Percentiles rank a stretch among this genome's conserved stretches.
Evolutionary conservation across 2,888 invertebrate genomes (phyloP).

Genomic region (Chouioia cunea): DNA sequence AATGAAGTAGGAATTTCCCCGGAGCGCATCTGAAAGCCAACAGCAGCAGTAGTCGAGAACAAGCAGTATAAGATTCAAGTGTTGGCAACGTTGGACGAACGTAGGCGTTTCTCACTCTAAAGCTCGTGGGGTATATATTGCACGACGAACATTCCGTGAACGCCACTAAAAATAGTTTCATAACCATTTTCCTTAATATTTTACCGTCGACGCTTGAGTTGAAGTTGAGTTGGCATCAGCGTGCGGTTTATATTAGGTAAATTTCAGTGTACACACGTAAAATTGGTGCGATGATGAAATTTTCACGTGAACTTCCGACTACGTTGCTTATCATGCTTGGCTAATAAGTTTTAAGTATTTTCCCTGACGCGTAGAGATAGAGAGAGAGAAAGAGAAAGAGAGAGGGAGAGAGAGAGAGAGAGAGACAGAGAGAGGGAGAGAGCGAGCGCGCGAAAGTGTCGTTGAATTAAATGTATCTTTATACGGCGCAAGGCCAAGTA

Average conservation of each 20-base stretch:
- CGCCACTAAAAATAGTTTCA: constrained; percentile 28
- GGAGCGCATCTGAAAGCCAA: constrained; percentile 1
- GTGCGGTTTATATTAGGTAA: constrained; percentile 2
- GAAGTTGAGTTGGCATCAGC: not conserved
- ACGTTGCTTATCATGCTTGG: not conserved
- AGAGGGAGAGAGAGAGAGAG: too few relatives aligned
- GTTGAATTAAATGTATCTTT: constrained; percentile 4
- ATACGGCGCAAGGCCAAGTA: too few relatives aligned
- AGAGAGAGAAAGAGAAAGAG: too few relatives aligned
- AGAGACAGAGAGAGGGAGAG: too few relatives aligned
- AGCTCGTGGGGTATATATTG: constrained; percentile 8
- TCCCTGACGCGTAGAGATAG: not conserved
- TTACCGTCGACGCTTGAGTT: not conserved
- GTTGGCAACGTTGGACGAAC: not conserved
- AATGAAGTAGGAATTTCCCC: not conserved
- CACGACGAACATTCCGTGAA: too few relatives aligned
- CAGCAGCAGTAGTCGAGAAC: not conserved
- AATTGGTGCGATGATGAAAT: constrained; percentile 15
- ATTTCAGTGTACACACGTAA: constrained; percentile 2
- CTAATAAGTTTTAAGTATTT: constrained; percentile 27
- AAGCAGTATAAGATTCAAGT: not conserved
- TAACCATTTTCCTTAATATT: constrained; percentile 28
- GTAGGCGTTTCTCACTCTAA: not conserved
- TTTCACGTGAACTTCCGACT: constrained; percentile 13
- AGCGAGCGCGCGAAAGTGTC: too few relatives aligned